Percentiles rank a stretch among this genome's conserved stretches.
Evolutionary conservation across 2,113 vertebrate species (phyloP).

Genomic region (Pedetes capensis): DNA sequence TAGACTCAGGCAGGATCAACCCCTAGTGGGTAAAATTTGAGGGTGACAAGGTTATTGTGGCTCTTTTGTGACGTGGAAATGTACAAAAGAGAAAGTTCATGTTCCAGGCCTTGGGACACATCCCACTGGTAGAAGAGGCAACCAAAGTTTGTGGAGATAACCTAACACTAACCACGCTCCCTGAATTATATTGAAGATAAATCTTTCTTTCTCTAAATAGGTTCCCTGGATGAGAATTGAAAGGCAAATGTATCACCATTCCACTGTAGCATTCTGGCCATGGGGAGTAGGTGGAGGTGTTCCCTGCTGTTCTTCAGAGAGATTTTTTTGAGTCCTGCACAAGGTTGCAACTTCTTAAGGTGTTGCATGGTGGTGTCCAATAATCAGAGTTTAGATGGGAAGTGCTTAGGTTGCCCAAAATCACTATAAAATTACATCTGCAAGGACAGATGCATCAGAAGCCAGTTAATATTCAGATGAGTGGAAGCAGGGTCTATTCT

Average conservation of each 20-base stretch:
- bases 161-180: not conserved
- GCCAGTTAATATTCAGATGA: not conserved
- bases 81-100: not conserved
- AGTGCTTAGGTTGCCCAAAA: not conserved
- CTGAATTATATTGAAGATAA: not conserved
- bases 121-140: not conserved
- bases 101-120: not conserved
- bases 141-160: not conserved
- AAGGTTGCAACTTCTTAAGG: not conserved
- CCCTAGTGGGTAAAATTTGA: not conserved
- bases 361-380: not conserved
- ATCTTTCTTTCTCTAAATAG: not conserved
- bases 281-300: not conserved
- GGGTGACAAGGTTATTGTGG: not conserved
- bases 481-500: not conserved
- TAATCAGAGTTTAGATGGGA: not conserved
- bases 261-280: not conserved
- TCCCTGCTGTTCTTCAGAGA: not conserved
- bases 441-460: not conserved
- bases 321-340: not conserved
- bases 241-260: not conserved
- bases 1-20: not conserved
- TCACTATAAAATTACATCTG: not conserved
- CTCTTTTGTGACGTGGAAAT: not conserved
- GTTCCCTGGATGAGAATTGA: not conserved